These are phyloP conservation scores for Paradoxurus hermaphroditus DNA, from an alignment of 2,113 vertebrate genomes.

Conservation along the genomic window DNA sequence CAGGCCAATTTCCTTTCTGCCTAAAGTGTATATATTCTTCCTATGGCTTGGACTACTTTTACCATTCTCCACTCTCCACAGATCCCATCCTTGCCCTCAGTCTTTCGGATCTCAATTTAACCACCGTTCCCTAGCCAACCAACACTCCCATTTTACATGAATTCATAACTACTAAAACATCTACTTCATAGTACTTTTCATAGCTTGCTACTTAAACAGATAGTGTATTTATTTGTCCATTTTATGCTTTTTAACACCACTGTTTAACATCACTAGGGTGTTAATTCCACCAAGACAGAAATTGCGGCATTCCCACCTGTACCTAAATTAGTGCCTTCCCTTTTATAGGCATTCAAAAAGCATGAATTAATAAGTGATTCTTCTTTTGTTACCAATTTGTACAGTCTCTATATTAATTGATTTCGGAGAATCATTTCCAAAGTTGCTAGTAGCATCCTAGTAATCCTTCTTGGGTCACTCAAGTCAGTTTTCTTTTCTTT, in stretches of 20 bases:
- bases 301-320: neutral
- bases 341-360: neutral
- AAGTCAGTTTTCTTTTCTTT: neutral
- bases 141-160: neutral
- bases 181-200: neutral
- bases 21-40: neutral
- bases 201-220: too few species aligned
- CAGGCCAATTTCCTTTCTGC: slow-evolving; percentile 35
- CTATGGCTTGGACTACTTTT: neutral
- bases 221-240: neutral
- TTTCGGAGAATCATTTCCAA: neutral
- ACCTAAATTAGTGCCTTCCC: neutral
- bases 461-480: neutral
- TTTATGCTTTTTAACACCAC: slow-evolving; percentile 24
- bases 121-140: neutral
- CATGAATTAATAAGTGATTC: neutral
- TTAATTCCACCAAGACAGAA: neutral
- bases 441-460: neutral
- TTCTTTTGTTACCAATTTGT: neutral
- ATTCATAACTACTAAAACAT: neutral
- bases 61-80: neutral
- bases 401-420: neutral
- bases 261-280: neutral
- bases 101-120: neutral
- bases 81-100: neutral